Base-by-base conservation (phyloP, 2,888 invertebrate species). In the Dynastes hyllus region DNA sequence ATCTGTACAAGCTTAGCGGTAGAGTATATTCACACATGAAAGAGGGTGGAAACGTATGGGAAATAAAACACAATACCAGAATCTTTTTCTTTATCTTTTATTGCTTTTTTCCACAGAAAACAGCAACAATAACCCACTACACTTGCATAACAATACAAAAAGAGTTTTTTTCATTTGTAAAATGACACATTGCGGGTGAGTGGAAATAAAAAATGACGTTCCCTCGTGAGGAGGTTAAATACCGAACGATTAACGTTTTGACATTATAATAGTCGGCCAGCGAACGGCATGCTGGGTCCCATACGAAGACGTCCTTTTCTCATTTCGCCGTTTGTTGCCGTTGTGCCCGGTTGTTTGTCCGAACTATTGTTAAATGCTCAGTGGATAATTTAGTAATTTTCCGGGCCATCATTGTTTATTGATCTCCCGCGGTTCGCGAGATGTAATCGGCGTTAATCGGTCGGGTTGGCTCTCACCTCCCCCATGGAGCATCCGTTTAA, bases 401-500 rank as follows among this genome's bases (percentile, higher is more conserved):
- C 86, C 83, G 84, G 85, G 83, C 85, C 84, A 85, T 87, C 86
- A 87, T 87, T 87, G 87, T 87, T 87, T 87, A 87, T 87, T 85
- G 88, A 84, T 85, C 85, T 82, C 88, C 87, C 85, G 87, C 83
- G 80, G 88, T 82, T 85, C 81, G 81, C 84, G 81, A 86, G 86
- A 87, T 87, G 87, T 88, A 88, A 88, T 87, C 87, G 87, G 85
- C 85, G 86, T 86, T 87, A 88, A 88, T 88, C 87, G 87, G 84
- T 80, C 83, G 84, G 83, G 83, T 85, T 83, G 84, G 85, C 86
- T 87, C 85, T 86, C 87, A 85, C 87, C 88, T 87, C 84, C 85
- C 87, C 87, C 84, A 85, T 83, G 81, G 85, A 80, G 86, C 83
- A 83, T 84, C 84, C 83, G 82, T 81, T 83, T 80, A 81, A 82